Percentiles rank a stretch among this genome's conserved stretches.
phyloP scores from a whole-genome alignment of 37 sponge, comb jelly and placozoan species.

The Aplysina aerophoba region DNA sequence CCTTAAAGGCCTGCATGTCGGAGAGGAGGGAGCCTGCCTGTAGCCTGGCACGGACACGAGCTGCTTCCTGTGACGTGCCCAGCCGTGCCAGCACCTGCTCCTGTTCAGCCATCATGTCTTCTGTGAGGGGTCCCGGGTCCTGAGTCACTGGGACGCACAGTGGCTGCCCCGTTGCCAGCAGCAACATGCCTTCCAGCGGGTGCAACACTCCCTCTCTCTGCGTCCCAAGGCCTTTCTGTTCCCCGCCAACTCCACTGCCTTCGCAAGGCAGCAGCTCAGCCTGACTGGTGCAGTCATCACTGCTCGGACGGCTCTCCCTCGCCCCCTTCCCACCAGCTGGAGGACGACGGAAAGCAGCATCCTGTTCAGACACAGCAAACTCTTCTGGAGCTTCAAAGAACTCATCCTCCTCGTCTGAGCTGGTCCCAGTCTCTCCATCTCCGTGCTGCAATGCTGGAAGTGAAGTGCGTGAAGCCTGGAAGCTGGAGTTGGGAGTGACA shows the following conservation, averaged over 20 bases:
- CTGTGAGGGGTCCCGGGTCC: conserved; percentile 92
- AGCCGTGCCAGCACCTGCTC: conserved; percentile 71
- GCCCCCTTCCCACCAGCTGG: background rate
- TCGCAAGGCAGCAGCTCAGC: too few species aligned
- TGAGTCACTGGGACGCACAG: conserved; percentile 83
- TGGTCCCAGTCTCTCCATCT: background rate
- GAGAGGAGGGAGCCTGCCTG: conserved; percentile 95
- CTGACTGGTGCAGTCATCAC: background rate
- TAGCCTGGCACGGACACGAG: conserved; percentile 83
- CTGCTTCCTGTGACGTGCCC: conserved; percentile 93
- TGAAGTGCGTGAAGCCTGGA: background rate
- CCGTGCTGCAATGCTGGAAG: background rate
- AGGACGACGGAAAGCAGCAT: background rate
- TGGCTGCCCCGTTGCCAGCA: conserved; percentile 72
- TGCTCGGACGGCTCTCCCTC: background rate
- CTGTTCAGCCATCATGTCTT: conserved; percentile 94
- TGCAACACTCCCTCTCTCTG: conserved; percentile 52
- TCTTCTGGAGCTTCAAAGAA: conserved; percentile 80
- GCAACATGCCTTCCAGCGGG: conserved; percentile 65
- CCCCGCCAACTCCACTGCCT: background rate
- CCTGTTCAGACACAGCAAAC: background rate
- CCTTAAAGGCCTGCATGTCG: conserved; percentile 99
- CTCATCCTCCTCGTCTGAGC: conserved; percentile 56
- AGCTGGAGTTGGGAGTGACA: conserved; percentile 35
- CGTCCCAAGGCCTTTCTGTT: too few species aligned